Conservation (phyloP, 2,888 invertebrate genomes). For the Aphodius granarius region DNA sequence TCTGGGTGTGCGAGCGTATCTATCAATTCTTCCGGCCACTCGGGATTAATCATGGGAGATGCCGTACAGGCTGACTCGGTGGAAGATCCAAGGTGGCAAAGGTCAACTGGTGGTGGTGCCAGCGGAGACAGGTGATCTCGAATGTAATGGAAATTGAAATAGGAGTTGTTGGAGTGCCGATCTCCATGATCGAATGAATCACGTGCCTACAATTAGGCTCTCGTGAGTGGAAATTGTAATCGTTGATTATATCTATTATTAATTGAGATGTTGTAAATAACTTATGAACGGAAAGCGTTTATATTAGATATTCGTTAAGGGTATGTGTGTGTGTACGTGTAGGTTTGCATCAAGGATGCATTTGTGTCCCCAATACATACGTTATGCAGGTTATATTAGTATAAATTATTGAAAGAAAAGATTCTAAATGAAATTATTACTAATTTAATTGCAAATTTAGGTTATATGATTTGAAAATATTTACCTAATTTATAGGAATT, state of each 20-base stretch:
- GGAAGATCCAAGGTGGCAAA: background rate
- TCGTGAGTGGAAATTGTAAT: background rate
- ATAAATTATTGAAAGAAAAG: too few relatives aligned
- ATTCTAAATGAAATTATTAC: too few relatives aligned
- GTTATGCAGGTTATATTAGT: too few relatives aligned
- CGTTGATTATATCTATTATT: too few relatives aligned
- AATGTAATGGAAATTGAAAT: background rate
- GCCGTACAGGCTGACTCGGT: background rate
- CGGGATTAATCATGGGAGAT: background rate
- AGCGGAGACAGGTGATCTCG: too few relatives aligned
- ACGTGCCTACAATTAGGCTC: background rate
- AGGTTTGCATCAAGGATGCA: too few relatives aligned
- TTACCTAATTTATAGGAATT: too few relatives aligned
- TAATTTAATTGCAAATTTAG: too few relatives aligned
- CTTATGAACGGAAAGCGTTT: background rate
- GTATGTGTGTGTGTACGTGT: too few relatives aligned
- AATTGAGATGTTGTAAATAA: background rate
- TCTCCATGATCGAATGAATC: background rate
- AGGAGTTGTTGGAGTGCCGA: background rate
- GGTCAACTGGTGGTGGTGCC: background rate
- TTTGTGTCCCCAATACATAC: too few relatives aligned
- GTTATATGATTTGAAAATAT: too few relatives aligned
- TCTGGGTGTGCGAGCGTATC: background rate
- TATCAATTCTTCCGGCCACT: background rate
- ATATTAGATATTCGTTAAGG: background rate